These are phyloP conservation scores for Urocynchramus pylzowi DNA, from an alignment of 2,113 vertebrate species.

Conservation along the genomic window DNA sequence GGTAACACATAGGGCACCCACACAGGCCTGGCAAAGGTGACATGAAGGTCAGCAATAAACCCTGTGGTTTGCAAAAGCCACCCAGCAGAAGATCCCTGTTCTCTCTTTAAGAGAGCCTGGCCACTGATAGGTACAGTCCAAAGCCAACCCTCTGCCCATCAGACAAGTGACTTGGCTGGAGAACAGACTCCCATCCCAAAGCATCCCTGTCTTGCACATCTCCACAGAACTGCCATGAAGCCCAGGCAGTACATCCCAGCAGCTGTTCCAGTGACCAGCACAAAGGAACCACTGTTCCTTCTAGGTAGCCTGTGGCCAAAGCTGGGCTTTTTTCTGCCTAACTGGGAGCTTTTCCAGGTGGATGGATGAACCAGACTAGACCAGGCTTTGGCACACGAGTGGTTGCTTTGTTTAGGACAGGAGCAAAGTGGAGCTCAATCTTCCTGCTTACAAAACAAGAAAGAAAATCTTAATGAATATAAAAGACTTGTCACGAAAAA, in stretches of 20 bases:
- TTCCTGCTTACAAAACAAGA: neutral
- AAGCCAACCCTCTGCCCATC: neutral
- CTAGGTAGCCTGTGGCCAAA: neutral
- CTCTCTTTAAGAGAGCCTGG: neutral
- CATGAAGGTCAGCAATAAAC: neutral
- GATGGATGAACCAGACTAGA: neutral
- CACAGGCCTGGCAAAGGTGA: neutral
- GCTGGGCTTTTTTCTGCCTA: neutral
- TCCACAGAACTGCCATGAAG: neutral
- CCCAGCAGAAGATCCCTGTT: neutral
- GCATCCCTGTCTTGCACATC: too few relatives aligned
- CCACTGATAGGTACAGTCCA: neutral
- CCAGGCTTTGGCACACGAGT: neutral
- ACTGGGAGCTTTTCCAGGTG: neutral
- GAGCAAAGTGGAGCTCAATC: neutral
- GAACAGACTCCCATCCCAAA: neutral
- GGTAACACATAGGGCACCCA: neutral
- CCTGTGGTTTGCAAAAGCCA: neutral
- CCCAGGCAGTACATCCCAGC: neutral
- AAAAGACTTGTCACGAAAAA: neutral
- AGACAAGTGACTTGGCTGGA: neutral
- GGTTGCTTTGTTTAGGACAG: neutral
- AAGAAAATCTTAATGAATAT: neutral
- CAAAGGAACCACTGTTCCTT: neutral
- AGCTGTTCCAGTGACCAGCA: fast-evolving